A percentile compares a stretch with the other conserved stretches of the same genome.
Evolutionary conservation across 2,797 vertebrate genomes (phyloP).

Genomic region (Anisognathus igniventris): DNA sequence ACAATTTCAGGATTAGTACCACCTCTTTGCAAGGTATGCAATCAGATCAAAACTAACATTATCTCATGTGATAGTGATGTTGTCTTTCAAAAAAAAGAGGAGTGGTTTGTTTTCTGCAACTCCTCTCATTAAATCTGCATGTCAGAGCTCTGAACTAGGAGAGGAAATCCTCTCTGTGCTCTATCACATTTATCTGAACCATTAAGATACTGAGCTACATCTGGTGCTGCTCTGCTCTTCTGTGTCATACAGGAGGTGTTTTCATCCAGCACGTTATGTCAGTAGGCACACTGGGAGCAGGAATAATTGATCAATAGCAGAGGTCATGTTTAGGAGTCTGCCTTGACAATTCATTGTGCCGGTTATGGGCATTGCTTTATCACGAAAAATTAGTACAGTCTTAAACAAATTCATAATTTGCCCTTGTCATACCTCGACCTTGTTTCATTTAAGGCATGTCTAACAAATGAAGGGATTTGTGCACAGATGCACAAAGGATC

Average conservation of each 20-base stretch:
- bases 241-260: neutral
- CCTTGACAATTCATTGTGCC: neutral
- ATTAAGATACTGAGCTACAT: neutral
- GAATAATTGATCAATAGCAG: neutral
- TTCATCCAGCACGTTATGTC: neutral
- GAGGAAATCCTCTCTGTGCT: neutral
- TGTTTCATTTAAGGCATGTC: neutral
- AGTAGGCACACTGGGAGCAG: neutral
- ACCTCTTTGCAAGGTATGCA: neutral
- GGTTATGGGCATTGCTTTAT: neutral
- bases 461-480: neutral
- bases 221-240: neutral
- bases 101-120: neutral
- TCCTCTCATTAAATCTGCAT: neutral
- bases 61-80: neutral
- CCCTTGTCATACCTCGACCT: neutral
- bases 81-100: neutral
- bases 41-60: neutral
- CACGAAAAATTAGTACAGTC: neutral
- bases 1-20: neutral
- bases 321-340: neutral
- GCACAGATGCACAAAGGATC: neutral
- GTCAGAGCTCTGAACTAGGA: neutral
- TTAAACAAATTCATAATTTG: neutral
- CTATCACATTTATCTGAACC: neutral